Conservation (phyloP, 2,797 vertebrate species). For the Oreortyx pictus region DNA sequence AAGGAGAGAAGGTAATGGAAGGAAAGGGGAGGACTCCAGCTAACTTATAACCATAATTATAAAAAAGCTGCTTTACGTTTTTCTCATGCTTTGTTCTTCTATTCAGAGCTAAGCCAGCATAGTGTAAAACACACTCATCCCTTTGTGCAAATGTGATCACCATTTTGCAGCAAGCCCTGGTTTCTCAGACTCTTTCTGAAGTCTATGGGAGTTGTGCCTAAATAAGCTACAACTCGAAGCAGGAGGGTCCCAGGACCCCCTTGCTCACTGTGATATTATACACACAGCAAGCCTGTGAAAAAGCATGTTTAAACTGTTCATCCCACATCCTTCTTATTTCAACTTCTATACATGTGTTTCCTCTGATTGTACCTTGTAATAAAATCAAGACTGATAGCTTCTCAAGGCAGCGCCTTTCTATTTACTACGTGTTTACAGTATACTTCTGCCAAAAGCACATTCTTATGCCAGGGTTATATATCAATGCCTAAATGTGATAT, state of each 20-base stretch:
- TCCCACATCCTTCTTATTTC: slow-evolving; percentile 31
- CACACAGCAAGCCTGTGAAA: not conserved
- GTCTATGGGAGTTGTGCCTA: not conserved
- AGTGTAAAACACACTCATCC: not conserved
- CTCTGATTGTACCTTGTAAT: slow-evolving; percentile 19
- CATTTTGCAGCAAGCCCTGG: not conserved
- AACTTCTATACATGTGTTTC: slow-evolving; percentile 1
- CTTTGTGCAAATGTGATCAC: not conserved
- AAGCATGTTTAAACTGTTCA: not conserved
- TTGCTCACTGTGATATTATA: not conserved
- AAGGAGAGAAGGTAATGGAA: slow-evolving; percentile 45
- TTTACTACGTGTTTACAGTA: slow-evolving; percentile 19
- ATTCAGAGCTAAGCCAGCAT: not conserved
- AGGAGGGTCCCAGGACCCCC: not conserved
- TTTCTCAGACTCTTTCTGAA: not conserved
- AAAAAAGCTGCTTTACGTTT: slow-evolving; percentile 47
- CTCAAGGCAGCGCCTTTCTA: not conserved
- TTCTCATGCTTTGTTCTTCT: not conserved
- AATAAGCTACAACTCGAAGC: not conserved
- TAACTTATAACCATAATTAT: slow-evolving; percentile 28
- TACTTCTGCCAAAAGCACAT: slow-evolving; percentile 11
- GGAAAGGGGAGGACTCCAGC: slow-evolving; percentile 50
- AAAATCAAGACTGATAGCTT: slow-evolving; percentile 10
- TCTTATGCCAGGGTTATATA: not conserved
- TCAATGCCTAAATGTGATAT: not conserved